These are phyloP conservation scores for Hoplostethus atlanticus DNA, from an alignment of 2,797 vertebrate species.

Conservation along the genomic window DNA sequence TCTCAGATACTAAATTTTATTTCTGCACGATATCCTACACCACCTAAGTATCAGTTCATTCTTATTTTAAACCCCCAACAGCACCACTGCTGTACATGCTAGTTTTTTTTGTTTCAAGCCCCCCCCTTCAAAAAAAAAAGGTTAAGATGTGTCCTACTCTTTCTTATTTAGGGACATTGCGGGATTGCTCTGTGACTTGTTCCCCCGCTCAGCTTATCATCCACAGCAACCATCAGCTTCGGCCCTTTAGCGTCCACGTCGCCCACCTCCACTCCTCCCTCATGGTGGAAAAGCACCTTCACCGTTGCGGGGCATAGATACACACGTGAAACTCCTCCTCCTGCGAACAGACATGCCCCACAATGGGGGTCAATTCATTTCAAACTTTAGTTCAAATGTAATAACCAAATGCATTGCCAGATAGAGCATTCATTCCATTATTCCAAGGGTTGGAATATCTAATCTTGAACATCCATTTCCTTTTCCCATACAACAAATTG, in stretches of 20 bases:
- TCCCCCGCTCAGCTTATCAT: slow-evolving; percentile 87
- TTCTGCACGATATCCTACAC: no score
- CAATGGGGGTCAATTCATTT: background rate
- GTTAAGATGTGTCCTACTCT: slow-evolving; percentile 76
- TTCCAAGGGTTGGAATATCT: background rate
- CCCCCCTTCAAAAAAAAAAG: background rate
- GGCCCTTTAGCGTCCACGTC: slow-evolving; percentile 94
- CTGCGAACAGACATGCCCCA: slow-evolving; percentile 67
- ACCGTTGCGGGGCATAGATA: slow-evolving; percentile 93
- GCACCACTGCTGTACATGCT: no score
- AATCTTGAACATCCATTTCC: background rate
- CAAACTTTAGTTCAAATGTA: background rate
- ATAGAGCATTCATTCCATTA: background rate
- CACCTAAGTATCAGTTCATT: background rate
- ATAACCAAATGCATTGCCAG: background rate
- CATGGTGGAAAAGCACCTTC: slow-evolving; percentile 95
- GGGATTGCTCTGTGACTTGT: slow-evolving; percentile 85
- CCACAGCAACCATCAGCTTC: slow-evolving; percentile 90
- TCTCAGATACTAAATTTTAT: no score
- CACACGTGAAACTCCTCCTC: slow-evolving; percentile 96
- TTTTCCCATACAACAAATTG: background rate
- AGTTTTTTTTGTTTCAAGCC: no score
- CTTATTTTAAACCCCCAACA: background rate
- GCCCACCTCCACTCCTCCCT: slow-evolving; percentile 94
- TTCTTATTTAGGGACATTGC: slow-evolving; percentile 86